Evolutionary conservation across 2,797 vertebrate species (phyloP).

Genomic region (Alfaro cultratus): DNA sequence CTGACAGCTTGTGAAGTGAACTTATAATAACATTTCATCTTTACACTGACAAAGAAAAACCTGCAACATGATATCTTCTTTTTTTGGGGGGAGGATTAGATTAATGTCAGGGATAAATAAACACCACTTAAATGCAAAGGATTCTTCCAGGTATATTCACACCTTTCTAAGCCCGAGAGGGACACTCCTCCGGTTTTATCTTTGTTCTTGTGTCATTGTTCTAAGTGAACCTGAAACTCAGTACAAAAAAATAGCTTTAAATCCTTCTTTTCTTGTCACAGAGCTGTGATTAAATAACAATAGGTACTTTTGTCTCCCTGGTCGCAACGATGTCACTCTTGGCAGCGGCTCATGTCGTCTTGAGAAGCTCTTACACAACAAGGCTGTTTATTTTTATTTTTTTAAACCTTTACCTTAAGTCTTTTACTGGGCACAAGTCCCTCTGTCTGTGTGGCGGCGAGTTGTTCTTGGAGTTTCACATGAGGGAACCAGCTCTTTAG

Average conservation of each 20-base stretch:
- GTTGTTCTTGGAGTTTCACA: slow-evolving; percentile 75
- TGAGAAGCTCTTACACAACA: slow-evolving; percentile 44
- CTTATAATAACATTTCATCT: neutral
- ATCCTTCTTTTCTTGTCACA: slow-evolving; percentile 63
- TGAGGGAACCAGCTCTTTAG: slow-evolving; percentile 86
- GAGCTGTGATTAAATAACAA: slow-evolving; percentile 75
- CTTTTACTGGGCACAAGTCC: slow-evolving; percentile 75
- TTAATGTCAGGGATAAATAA: slow-evolving; percentile 54
- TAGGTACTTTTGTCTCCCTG: slow-evolving; percentile 55
- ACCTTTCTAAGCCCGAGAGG: slow-evolving; percentile 50
- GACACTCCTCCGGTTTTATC: slow-evolving; percentile 64
- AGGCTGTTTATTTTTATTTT: slow-evolving; percentile 3
- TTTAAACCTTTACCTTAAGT: slow-evolving; percentile 74
- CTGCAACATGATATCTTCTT: neutral
- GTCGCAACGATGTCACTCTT: slow-evolving; percentile 41
- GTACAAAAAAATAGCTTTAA: slow-evolving; percentile 72
- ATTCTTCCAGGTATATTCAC: slow-evolving; percentile 55
- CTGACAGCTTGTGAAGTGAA: neutral
- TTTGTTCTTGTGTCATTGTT: slow-evolving; percentile 70
- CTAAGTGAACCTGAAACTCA: slow-evolving; percentile 64
- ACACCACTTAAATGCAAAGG: slow-evolving; percentile 43
- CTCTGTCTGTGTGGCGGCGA: slow-evolving; percentile 60
- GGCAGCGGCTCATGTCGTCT: slow-evolving; percentile 31
- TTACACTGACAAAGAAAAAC: slow-evolving; percentile 8
- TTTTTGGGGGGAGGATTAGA: slow-evolving; percentile 8